Percentiles rank a stretch among this genome's conserved stretches.
Evolutionary conservation across 2,888 invertebrate species (phyloP).

Genomic region (Napeogenes inachia): DNA sequence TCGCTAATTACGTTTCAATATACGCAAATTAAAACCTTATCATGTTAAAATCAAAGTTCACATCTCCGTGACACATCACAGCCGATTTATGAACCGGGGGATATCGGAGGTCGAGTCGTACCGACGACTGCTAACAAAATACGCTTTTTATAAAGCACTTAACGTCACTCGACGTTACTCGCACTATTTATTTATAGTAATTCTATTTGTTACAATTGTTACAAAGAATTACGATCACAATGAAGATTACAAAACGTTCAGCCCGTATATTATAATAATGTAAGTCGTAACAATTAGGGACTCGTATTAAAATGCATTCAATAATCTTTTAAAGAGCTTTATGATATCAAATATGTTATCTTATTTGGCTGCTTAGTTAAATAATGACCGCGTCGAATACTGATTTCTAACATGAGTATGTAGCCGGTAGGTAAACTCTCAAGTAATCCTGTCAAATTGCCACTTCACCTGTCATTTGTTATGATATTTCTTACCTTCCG

Average conservation of each 20-base stretch:
- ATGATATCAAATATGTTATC: no score
- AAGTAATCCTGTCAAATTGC: slow-evolving; percentile 36
- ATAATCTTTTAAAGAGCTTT: slow-evolving; percentile 1
- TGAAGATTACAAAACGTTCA: slow-evolving; percentile 32
- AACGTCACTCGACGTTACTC: slow-evolving; percentile 56
- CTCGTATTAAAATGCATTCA: slow-evolving; percentile 7
- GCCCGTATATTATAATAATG: slow-evolving; percentile 6
- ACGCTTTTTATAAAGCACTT: slow-evolving; percentile 59
- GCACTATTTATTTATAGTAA: slow-evolving; percentile 67
- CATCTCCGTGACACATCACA: slow-evolving; percentile 8
- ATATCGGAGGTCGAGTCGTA: slow-evolving; percentile 26
- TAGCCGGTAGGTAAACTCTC: neutral
- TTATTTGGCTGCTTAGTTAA: no score
- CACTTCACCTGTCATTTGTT: slow-evolving; percentile 30
- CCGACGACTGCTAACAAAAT: slow-evolving; percentile 43
- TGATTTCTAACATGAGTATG: neutral
- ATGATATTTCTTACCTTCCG: slow-evolving; percentile 3
- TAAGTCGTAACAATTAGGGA: slow-evolving; percentile 13
- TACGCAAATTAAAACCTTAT: slow-evolving; percentile 28
- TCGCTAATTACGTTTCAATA: slow-evolving; percentile 35
- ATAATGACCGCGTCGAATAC: no score
- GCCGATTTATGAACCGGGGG: slow-evolving; percentile 14
- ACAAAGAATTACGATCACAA: slow-evolving; percentile 38
- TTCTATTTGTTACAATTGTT: slow-evolving; percentile 58
- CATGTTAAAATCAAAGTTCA: slow-evolving; percentile 22